phyloP scores from a whole-genome alignment of 2,797 vertebrate species.

The Synaphobranchus kaupii region DNA sequence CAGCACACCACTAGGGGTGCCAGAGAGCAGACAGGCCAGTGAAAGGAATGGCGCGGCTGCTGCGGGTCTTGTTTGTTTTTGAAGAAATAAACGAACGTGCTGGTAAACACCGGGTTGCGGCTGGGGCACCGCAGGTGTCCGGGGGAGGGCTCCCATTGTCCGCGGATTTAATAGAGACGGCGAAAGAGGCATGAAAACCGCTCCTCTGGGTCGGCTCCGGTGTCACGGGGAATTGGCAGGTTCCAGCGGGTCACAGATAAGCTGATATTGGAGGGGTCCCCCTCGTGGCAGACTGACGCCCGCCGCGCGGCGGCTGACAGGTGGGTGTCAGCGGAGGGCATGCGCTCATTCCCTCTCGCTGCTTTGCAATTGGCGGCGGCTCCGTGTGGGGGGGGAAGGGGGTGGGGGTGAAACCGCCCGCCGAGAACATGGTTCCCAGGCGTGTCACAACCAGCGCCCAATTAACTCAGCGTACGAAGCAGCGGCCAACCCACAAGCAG shows the following conservation, averaged over 20 bases:
- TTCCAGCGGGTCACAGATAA: slow-evolving; percentile 12
- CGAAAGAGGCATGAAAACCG: background rate
- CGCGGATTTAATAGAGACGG: background rate
- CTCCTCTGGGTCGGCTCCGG: background rate
- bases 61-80: background rate
- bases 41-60: background rate
- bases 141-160: background rate
- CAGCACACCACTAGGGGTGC: background rate
- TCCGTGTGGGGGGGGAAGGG: background rate
- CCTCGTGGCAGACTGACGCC: background rate
- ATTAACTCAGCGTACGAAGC: background rate
- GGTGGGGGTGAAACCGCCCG: background rate
- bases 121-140: background rate
- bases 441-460: slow-evolving; percentile 4
- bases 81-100: background rate
- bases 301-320: background rate
- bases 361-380: background rate
- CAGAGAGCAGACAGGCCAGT: background rate
- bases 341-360: background rate
- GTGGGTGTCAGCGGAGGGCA: background rate
- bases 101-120: background rate
- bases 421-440: background rate
- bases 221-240: slow-evolving; percentile 20
- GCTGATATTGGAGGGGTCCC: slow-evolving; percentile 1
- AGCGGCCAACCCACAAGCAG: background rate